Percentiles rank a stretch among this genome's conserved stretches.
Conservation (phyloP, 1,140 invertebrate species). For the Lepidurus couesii region DNA sequence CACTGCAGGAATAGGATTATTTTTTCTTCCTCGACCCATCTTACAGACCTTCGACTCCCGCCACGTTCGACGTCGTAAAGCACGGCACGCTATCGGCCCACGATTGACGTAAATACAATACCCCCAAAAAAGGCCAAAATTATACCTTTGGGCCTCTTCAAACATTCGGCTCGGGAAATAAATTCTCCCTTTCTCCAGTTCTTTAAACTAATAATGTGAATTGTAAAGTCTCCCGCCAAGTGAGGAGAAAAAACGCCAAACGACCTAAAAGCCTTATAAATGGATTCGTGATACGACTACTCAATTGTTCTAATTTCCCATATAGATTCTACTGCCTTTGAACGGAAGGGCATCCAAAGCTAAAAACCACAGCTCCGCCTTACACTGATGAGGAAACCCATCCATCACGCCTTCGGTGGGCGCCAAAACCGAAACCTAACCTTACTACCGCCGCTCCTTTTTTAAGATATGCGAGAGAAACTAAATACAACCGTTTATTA, state of each 20-base stretch:
- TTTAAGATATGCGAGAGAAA: background rate
- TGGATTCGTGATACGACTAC: too few relatives aligned
- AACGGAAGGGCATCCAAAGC: background rate
- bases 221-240: background rate
- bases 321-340: background rate
- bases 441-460: background rate
- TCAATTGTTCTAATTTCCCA: too few relatives aligned
- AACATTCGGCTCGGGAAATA: constrained; percentile 1
- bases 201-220: constrained; percentile 5
- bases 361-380: constrained; percentile 1
- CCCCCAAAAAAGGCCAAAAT: background rate
- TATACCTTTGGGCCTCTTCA: constrained; percentile 13
- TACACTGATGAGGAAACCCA: background rate
- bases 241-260: too few relatives aligned
- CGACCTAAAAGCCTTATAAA: too few relatives aligned
- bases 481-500: background rate
- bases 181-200: background rate
- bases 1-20: background rate
- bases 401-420: background rate
- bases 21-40: background rate
- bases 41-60: background rate
- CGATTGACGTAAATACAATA: constrained; percentile 12
- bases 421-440: background rate
- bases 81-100: constrained; percentile 5
- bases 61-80: background rate